These are phyloP conservation scores for Aplochiton taeniatus DNA, from an alignment of 2,797 vertebrate genomes.

Conservation along the genomic window DNA sequence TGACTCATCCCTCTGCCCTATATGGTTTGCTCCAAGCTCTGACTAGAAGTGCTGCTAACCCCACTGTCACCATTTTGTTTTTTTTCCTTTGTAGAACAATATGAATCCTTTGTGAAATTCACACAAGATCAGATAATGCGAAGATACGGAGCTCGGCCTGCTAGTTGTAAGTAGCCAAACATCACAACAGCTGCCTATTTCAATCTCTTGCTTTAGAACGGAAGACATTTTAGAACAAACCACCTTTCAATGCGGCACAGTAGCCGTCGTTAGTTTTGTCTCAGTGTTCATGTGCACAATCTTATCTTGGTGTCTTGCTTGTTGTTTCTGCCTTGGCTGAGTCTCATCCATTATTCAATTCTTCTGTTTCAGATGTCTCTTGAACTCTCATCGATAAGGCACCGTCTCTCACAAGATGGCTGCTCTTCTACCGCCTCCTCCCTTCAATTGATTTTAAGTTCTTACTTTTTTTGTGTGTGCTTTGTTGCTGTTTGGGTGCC, in stretches of 20 bases:
- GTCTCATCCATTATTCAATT: background rate
- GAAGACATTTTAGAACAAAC: background rate
- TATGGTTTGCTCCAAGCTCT: background rate
- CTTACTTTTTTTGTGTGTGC: conserved; percentile 21
- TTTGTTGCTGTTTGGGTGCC: conserved; percentile 76
- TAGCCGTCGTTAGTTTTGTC: too few relatives aligned
- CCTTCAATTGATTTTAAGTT: conserved; percentile 53
- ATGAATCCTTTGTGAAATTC: conserved; percentile 97
- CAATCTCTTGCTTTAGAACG: background rate
- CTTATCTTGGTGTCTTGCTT: background rate
- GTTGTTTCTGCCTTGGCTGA: background rate
- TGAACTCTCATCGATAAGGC: conserved; percentile 78
- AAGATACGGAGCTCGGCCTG: conserved; percentile 89
- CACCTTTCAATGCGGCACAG: background rate
- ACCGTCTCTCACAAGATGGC: conserved; percentile 80
- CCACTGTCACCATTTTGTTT: background rate
- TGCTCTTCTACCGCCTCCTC: conserved; percentile 62
- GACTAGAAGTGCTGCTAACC: background rate
- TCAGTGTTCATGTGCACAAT: background rate
- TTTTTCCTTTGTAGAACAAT: conserved; percentile 81
- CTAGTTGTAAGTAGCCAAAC: conserved; percentile 84
- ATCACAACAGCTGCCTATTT: background rate
- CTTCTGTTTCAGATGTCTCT: conserved; percentile 82
- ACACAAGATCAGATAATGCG: conserved; percentile 97
- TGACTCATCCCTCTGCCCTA: too few relatives aligned